Conservation (phyloP, 2,888 invertebrate genomes). For the Gisinianus flammeolus region DNA sequence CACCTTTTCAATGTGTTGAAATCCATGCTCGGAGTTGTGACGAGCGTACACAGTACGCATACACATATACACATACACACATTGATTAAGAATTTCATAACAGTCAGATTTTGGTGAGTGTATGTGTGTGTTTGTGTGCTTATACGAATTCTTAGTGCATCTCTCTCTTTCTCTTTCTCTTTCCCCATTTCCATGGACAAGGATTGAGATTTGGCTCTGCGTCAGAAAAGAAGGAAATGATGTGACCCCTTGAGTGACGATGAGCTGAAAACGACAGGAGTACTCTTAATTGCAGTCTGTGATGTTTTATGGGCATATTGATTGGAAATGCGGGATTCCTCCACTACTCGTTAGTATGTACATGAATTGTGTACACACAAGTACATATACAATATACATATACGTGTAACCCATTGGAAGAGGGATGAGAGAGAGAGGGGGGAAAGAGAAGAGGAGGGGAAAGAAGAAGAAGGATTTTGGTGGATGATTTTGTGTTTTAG, state of each 20-base stretch:
- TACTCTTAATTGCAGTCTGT: background rate
- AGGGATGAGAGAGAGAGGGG: background rate
- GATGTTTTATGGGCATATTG: constrained; percentile 13
- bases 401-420: no score
- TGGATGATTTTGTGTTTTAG: constrained; percentile 7
- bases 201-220: background rate
- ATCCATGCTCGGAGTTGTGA: background rate
- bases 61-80: background rate
- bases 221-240: constrained; percentile 5
- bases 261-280: constrained; percentile 9
- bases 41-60: background rate
- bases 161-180: background rate
- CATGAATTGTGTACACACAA: background rate
- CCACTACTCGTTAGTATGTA: background rate
- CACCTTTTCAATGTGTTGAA: constrained; percentile 9
- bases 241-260: constrained; percentile 17
- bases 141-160: no score
- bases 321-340: constrained; percentile 18
- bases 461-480: constrained; percentile 5
- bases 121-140: background rate
- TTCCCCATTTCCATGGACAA: background rate
- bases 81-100: background rate
- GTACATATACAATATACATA: background rate
- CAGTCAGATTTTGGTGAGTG: background rate
- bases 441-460: background rate